Evolutionary conservation across 53 echinoderm and acorn worm genomes (phyloP), one percentile per base, ranked within the genome.

Genomic region (Arbacia lixula): DNA sequence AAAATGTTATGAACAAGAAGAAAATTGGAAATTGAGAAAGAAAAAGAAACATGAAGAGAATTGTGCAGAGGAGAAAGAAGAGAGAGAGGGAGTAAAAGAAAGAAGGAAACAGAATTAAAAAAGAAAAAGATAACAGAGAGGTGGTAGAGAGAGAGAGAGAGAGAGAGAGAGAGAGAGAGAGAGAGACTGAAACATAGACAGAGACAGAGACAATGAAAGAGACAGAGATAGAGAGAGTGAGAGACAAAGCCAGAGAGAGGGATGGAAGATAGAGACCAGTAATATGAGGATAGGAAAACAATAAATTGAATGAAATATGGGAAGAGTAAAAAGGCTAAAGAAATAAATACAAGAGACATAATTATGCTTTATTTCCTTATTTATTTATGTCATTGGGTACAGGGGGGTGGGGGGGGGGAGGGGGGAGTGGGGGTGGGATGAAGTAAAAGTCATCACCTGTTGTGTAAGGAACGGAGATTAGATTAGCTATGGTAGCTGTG

Each of bases 171-270:
- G 20, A n/a, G 24, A n/a, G 24, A 1, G 2, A 0, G 20, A n/a
- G 20, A n/a, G 68, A 0, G 20, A n/a, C 6, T 8, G 68, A 55
- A 76, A 58, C 53, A 56, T 29, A 67, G 0, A 68, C 22, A 12
- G 60, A 71, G 2, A 33, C 56, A 0, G 89, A 85, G 60, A 67
- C 65, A 35, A 71, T 67, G 85, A 76, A 84, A 84, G 50, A 36
- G 8, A 3, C 22, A 0, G 36, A 28, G 36, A 14, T 34, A 30
- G 12, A 26, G 33, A n/a, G 21, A 62, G 12, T 6, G 60, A 61
- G n/a, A n/a, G n/a, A n/a, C n/a, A n/a, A n/a, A n/a, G n/a, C n/a
- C n/a, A n/a, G n/a, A n/a, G n/a, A n/a, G n/a, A n/a, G n/a, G n/a
- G n/a, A n/a, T n/a, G n/a, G n/a, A n/a, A n/a, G n/a, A n/a, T n/a